These are phyloP conservation scores for Clarias macrocephalus DNA, from an alignment of 2,113 vertebrate genomes.

Conservation along the genomic window DNA sequence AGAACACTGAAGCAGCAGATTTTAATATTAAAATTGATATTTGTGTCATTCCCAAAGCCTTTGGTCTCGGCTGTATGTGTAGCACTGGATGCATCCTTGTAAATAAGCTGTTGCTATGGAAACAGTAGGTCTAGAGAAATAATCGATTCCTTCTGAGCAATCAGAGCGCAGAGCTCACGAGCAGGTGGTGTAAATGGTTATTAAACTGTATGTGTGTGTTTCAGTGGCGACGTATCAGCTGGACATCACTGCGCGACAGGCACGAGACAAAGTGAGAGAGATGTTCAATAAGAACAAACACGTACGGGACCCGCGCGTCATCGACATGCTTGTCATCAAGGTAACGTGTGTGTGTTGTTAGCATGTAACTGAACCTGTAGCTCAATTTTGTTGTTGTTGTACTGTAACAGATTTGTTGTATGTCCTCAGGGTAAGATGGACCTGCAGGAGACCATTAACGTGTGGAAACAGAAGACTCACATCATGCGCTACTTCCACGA, in stretches of 20 bases:
- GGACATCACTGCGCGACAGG: conserved; percentile 84
- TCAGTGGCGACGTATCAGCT: conserved; percentile 84
- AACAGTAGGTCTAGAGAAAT: too few species aligned
- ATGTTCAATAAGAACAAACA: conserved; percentile 89
- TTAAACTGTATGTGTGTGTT: conserved; percentile 11
- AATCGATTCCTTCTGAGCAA: too few species aligned
- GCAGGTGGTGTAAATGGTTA: too few species aligned
- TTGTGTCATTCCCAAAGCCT: too few species aligned
- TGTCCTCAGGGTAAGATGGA: conserved; percentile 90
- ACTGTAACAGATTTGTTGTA: neutral
- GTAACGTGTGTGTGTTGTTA: conserved; percentile 64
- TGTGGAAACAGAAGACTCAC: conserved; percentile 97
- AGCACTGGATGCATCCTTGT: too few species aligned
- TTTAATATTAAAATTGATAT: too few species aligned
- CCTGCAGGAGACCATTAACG: conserved; percentile 87
- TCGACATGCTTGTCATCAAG: conserved; percentile 96
- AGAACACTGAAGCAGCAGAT: too few species aligned
- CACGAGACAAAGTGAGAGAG: conserved; percentile 86
- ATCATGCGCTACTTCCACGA: conserved; percentile 93
- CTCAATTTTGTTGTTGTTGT: neutral
- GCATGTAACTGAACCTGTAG: neutral
- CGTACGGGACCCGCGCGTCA: conserved; percentile 83
- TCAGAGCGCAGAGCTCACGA: too few species aligned
- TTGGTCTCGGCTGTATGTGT: too few species aligned
- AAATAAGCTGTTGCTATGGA: too few species aligned